Conservation (phyloP, 1,140 invertebrate species). For the Drosophila orosa region DNA sequence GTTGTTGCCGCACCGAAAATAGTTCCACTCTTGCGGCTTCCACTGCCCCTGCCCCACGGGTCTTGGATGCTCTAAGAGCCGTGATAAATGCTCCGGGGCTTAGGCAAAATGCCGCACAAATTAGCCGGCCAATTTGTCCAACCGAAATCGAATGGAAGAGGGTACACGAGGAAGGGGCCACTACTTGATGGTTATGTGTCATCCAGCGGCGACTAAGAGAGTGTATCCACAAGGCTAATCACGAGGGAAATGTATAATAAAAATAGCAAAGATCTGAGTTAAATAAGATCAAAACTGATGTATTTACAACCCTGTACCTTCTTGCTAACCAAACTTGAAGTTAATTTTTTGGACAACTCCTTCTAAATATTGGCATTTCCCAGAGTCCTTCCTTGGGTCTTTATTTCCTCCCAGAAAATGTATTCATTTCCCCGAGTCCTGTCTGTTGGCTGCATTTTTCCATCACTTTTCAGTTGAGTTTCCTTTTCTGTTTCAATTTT, state of each 20-base stretch:
- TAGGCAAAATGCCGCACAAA: slow-evolving; percentile 66
- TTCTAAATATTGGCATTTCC: not conserved
- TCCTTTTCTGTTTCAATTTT: not conserved
- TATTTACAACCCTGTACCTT: no score
- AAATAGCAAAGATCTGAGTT: not conserved
- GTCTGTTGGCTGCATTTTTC: not conserved
- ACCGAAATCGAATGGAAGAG: slow-evolving; percentile 29
- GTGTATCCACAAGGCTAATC: slow-evolving; percentile 15
- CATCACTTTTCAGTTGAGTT: not conserved
- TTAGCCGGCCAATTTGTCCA: slow-evolving; percentile 76
- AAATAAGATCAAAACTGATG: not conserved
- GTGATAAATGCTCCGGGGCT: slow-evolving; percentile 72
- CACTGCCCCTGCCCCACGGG: slow-evolving; percentile 2
- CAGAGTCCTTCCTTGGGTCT: not conserved
- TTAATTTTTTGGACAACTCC: not conserved
- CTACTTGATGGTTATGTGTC: slow-evolving; percentile 10
- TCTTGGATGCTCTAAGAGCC: slow-evolving; percentile 45
- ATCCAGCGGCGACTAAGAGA: not conserved
- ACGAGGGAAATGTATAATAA: not conserved
- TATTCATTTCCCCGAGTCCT: not conserved
- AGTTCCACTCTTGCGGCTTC: slow-evolving; percentile 33
- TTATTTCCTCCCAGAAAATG: not conserved
- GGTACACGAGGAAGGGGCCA: no score
- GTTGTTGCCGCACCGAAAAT: slow-evolving; percentile 58
- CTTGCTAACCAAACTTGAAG: not conserved